Conservation (phyloP, 2,888 invertebrate genomes). For the Cephus nigrinus region DNA sequence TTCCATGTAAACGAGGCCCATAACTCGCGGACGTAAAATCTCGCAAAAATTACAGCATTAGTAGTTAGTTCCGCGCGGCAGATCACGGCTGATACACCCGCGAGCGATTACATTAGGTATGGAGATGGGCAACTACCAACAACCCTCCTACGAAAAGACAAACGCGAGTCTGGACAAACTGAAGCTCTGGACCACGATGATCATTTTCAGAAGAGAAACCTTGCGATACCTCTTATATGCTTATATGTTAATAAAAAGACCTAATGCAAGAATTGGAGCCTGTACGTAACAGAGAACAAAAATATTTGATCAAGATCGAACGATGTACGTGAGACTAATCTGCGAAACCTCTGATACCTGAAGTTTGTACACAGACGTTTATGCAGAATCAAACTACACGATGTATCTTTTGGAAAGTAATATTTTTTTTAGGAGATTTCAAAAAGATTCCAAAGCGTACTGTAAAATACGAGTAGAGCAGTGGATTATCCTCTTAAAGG, state of each 20-base stretch:
- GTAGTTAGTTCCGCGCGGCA: slow-evolving; percentile 63
- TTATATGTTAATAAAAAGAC: background rate
- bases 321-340: no score
- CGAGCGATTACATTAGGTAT: slow-evolving; percentile 51
- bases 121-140: slow-evolving; percentile 33
- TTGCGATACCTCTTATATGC: background rate
- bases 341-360: no score
- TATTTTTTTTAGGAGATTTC: background rate
- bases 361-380: no score
- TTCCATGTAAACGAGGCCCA: slow-evolving; percentile 57
- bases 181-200: background rate
- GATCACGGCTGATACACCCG: slow-evolving; percentile 52
- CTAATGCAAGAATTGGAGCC: background rate
- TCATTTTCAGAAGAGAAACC: background rate
- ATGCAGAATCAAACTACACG: background rate
- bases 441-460: background rate
- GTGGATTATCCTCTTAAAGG: background rate
- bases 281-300: background rate
- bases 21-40: slow-evolving; percentile 54
- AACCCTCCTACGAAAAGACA: background rate
- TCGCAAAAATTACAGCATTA: slow-evolving; percentile 55
- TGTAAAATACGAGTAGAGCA: background rate
- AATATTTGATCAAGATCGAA: background rate
- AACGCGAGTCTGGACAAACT: background rate
- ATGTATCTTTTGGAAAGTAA: background rate